Conservation (phyloP, 1,140 invertebrate species). For the Aphis gossypii region DNA sequence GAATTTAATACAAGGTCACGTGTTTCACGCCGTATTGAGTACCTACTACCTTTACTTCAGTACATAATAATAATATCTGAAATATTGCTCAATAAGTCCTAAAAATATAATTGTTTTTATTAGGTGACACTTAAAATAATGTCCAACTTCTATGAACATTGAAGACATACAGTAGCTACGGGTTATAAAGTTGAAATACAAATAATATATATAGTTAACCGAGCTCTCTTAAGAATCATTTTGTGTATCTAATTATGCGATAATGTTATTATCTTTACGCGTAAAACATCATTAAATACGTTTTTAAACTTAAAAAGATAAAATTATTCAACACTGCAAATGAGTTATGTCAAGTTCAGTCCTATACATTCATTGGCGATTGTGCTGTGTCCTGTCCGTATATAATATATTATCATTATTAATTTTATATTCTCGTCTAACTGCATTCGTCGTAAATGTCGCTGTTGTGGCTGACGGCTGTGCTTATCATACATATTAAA, state of each 20-base stretch:
- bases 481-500: background rate
- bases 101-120: background rate
- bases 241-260: background rate
- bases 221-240: background rate
- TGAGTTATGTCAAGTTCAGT: background rate
- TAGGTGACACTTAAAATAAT: background rate
- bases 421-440: conserved; percentile 19
- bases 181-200: background rate
- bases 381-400: background rate
- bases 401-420: background rate
- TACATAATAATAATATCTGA: background rate
- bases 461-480: background rate
- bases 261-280: background rate
- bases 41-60: background rate
- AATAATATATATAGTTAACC: background rate
- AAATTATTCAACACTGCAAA: background rate
- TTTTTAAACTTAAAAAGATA: background rate
- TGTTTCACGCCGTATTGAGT: background rate
- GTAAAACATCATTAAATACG: background rate
- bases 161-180: background rate
- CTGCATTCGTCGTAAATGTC: background rate
- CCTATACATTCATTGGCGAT: background rate
- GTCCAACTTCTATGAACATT: background rate
- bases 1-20: background rate
- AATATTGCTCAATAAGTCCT: background rate